These are phyloP conservation scores for Pachypeltis micranthus DNA, from an alignment of 1,140 invertebrate species.

Conservation along the genomic window DNA sequence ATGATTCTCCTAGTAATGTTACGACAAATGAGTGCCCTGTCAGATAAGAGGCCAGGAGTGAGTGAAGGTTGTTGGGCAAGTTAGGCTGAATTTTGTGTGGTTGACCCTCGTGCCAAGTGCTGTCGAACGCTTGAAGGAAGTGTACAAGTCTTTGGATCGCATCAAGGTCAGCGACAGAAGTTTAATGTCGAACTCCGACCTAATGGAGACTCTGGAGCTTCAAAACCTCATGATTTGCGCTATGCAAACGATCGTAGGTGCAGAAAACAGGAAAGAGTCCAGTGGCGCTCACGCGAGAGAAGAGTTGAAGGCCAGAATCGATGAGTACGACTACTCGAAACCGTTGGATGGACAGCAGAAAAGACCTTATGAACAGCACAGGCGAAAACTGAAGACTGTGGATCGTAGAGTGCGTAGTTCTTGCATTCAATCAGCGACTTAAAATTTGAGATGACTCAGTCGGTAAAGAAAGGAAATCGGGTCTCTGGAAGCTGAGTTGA, in stretches of 20 bases:
- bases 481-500: no score
- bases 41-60: no score
- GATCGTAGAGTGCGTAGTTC: no score
- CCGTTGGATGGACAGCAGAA: slow-evolving; percentile 69
- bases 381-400: no score
- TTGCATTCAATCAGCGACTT: no score
- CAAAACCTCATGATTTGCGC: slow-evolving; percentile 95
- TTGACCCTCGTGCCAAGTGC: no score
- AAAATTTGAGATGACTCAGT: no score
- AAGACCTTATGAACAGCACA: slow-evolving; percentile 71
- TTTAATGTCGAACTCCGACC: slow-evolving; percentile 92
- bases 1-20: no score
- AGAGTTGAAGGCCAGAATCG: slow-evolving; percentile 79
- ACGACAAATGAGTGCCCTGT: no score
- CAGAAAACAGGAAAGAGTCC: slow-evolving; percentile 93
- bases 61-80: no score
- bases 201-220: slow-evolving; percentile 91
- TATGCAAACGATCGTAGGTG: slow-evolving; percentile 77
- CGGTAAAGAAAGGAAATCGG: no score
- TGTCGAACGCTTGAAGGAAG: slow-evolving; percentile 44
- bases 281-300: slow-evolving; percentile 95
- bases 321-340: slow-evolving; percentile 91
- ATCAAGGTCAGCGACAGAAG: slow-evolving; percentile 53
- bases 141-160: slow-evolving; percentile 52
- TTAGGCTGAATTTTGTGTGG: no score